A percentile compares a stretch with the other conserved stretches of the same genome.
phyloP scores from a whole-genome alignment of 2,797 vertebrate species.

The Adrianichthys oophorus region DNA sequence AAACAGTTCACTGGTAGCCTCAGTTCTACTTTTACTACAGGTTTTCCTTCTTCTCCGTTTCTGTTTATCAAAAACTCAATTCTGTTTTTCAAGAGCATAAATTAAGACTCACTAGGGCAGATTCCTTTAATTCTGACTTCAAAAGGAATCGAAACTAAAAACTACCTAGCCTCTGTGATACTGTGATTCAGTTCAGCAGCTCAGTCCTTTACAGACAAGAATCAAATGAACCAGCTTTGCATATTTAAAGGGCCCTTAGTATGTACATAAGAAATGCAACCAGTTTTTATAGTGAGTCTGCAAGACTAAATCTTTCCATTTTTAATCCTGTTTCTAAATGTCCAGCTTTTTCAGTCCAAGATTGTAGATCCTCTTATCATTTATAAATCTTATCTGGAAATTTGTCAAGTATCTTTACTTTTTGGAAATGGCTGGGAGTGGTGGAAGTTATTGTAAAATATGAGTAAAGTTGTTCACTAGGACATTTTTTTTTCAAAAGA shows the following conservation, averaged over 20 bases:
- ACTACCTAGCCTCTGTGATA: slow-evolving; percentile 7
- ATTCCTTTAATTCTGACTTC: slow-evolving; percentile 25
- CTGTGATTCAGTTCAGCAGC: slow-evolving; percentile 1
- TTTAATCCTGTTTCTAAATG: neutral
- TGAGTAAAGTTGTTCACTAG: neutral
- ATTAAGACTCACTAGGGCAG: slow-evolving; percentile 24
- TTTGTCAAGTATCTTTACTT: slow-evolving; percentile 7
- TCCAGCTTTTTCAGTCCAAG: slow-evolving; percentile 6
- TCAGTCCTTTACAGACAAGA: neutral
- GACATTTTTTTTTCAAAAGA: no score
- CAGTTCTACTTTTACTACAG: slow-evolving; percentile 5
- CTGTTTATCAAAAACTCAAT: slow-evolving; percentile 17
- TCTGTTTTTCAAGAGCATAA: slow-evolving; percentile 17
- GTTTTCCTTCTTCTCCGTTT: slow-evolving; percentile 12
- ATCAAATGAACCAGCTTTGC: neutral
- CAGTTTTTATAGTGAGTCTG: neutral
- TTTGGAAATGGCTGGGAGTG: neutral
- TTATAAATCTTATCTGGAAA: slow-evolving; percentile 9
- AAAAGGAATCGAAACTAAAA: slow-evolving; percentile 24
- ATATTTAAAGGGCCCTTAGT: neutral
- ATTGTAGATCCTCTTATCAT: neutral
- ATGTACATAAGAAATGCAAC: neutral
- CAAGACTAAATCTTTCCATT: slow-evolving; percentile 1
- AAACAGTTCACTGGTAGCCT: slow-evolving; percentile 36
- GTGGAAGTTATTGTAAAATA: neutral